Evolutionary conservation across 2,113 vertebrate species (phyloP).

Genomic region (Carollia perspicillata): DNA sequence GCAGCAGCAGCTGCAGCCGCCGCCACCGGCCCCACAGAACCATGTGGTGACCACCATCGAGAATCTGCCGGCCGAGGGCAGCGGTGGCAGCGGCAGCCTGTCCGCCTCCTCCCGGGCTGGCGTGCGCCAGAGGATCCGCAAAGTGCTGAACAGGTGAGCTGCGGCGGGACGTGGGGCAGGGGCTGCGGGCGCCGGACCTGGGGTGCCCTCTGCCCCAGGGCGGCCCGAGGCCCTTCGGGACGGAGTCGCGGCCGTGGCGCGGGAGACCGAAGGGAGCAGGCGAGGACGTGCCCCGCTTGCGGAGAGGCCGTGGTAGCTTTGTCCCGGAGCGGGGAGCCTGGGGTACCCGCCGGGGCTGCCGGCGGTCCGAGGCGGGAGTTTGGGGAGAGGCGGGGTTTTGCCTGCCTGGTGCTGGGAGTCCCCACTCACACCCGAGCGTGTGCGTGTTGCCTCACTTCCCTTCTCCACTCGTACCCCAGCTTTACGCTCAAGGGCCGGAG

Average conservation of each 20-base stretch:
- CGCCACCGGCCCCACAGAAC: constrained; percentile 84
- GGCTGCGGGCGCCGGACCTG: not conserved
- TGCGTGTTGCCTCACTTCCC: not conserved
- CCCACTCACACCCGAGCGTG: not conserved
- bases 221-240: not conserved
- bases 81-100: constrained; percentile 68
- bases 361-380: constrained; percentile 61
- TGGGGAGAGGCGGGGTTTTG: constrained; percentile 35
- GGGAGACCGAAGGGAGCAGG: not conserved
- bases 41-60: constrained; percentile 91
- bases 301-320: constrained; percentile 47
- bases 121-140: constrained; percentile 87
- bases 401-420: not conserved
- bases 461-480: not conserved
- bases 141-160: constrained; percentile 90
- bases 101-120: constrained; percentile 79
- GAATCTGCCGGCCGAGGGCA: constrained; percentile 86
- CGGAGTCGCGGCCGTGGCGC: not conserved
- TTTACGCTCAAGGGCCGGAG: not conserved
- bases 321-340: constrained; percentile 33
- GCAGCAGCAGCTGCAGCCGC: constrained; percentile 74
- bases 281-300: not conserved
- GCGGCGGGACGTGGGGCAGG: not conserved
- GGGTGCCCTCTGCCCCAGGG: not conserved
- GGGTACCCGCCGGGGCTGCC: not conserved